Base-by-base conservation (phyloP, 2,113 vertebrate genomes). In the Uropsilus gracilis region DNA sequence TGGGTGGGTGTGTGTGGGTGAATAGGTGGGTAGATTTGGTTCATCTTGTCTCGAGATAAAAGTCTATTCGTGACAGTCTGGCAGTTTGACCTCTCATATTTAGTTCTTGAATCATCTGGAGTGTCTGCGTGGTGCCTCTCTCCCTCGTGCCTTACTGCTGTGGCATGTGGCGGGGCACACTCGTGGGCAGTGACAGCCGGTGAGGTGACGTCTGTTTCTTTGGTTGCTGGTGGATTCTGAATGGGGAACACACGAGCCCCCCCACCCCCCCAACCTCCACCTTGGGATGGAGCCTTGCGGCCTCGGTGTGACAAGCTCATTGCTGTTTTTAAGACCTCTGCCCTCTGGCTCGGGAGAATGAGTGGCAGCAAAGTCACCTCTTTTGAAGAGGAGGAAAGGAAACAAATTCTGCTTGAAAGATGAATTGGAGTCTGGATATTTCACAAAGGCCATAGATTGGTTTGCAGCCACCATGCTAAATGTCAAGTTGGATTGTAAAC, bases 61-160 rank as follows among this genome's bases (percentile, higher is more conserved):
- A 39, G 87, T 76, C 69, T 90, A 0, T 92, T 69, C 66, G 71
- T 89, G 48, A 28, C 26, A 44, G 61, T 86, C 76, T 89, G 48
- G 22, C 26, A 44, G 61, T 86, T 80, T 71, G 37, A 66, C 50
- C 34, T 61, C 85, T 89, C 55, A 7, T 50, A 59, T 59, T 55
- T 85, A 73, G 77, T 30, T 86, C 64, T 94, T 90, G 82, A 50
- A 78, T 93, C 82, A 37, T 11, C 14, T 91, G 75, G 64, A 75
- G 1, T 32, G 5, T 57, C 69, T 20, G 72, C 53, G 3, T 0
- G 6, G 50, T 17, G 12, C 3, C 50, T 37, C 50, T 59, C 11
- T 0, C 8, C 53, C 5, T 7, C 30, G 32, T 34, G 32, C 12
- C 22, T 39, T 50, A 3, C 37, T 26, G 14, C 30, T 28, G 73